Evolutionary conservation across 2,113 vertebrate species (phyloP).

Genomic region (Regulus satrapa): DNA sequence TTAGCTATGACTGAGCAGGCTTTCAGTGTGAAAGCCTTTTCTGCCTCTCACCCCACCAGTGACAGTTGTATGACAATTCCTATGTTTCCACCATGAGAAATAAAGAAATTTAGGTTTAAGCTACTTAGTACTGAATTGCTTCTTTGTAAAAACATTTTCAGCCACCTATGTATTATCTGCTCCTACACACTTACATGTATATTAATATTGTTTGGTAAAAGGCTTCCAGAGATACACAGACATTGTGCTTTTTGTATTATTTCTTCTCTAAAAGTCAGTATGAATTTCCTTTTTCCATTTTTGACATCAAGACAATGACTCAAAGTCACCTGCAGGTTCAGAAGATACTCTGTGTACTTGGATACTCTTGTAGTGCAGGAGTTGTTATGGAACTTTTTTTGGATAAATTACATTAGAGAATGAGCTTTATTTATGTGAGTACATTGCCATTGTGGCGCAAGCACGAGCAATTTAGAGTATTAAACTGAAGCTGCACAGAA

Average conservation of each 20-base stretch:
- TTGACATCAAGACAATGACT: background rate
- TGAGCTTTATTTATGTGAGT: conserved; percentile 20
- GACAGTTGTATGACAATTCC: background rate
- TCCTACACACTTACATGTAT: background rate
- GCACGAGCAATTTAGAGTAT: conserved; percentile 11
- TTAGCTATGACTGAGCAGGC: background rate
- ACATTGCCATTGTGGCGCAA: background rate
- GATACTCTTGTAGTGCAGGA: background rate
- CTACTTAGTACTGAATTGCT: background rate
- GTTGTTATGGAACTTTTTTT: background rate
- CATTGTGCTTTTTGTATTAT: background rate
- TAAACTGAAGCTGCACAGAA: conserved; percentile 6
- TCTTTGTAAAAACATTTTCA: background rate
- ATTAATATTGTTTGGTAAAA: background rate
- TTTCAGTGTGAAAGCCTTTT: background rate
- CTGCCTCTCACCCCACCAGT: background rate
- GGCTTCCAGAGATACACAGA: background rate
- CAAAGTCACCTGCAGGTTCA: background rate
- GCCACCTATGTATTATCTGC: background rate
- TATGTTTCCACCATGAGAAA: background rate
- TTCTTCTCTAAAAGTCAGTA: background rate
- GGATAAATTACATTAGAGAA: background rate
- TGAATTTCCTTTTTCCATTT: background rate
- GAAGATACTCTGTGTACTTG: background rate
- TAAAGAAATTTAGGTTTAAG: background rate